Evolutionary conservation across 2,888 invertebrate genomes (phyloP), one percentile per base, ranked within the genome.

Genomic region (Parthenolecanium corni): DNA sequence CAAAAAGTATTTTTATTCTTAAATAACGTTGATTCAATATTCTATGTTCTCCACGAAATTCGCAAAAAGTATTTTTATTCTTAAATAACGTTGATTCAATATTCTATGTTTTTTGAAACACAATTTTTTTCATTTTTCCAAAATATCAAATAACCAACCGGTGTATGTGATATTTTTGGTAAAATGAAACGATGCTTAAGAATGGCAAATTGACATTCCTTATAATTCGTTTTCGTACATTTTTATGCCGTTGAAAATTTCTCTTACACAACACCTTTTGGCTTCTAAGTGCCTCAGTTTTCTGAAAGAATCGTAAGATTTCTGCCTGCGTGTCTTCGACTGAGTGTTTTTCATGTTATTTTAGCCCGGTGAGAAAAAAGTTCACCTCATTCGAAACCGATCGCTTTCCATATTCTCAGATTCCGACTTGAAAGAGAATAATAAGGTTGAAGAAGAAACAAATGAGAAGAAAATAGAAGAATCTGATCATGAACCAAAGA

Each of bases 381-480:
- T 58, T 1, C 58, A 58, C 25, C 47, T 58, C 16, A 47, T 58
- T 25, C 58, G 58, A 4, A 58, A 58, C 23, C 58, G 58, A 21
- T 58, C 58, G 16, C 31, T 58, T 11, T 58, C 58, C 12, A n/a
- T 58, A n/a, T 18, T 46, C n/a, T 64, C 62, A 47, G 65, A 65
- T 44, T 62, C 65, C 23, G 62, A 63, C 12, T 18, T 64, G 16
- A 67, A 68, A 53, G 66, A 66, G 18, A 66, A 66, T 52, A 66
- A 66, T 44, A 62, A 52, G 18, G 65, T 70, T 6, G 76, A 77
- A 40, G 77, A 65, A 31, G 52, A 63, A 40, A 51, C 36, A 46
- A 56, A 54, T 4, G 56, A 62, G 21, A 64, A 65, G 20, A 52
- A 57, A 21, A 64, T 62, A 53, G 53, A 51, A 18, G 20, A 16